These are phyloP conservation scores for Tragelaphus eurycerus DNA, from an alignment of 2,797 vertebrate genomes.

Conservation along the genomic window DNA sequence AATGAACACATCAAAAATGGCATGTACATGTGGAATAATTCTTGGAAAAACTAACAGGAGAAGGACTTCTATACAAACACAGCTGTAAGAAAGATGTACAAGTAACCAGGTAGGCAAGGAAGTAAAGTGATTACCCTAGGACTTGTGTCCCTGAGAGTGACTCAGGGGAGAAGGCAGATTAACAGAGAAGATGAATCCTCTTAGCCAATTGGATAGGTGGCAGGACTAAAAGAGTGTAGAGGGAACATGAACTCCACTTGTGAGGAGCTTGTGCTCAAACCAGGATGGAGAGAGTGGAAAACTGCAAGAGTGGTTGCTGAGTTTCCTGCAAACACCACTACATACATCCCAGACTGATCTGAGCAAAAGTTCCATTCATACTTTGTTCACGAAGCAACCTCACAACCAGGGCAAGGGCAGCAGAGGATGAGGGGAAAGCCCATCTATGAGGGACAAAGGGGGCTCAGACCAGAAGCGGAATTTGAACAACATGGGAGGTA, in stretches of 20 bases:
- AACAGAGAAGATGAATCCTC: background rate
- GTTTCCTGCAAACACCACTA: background rate
- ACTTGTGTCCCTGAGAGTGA: background rate
- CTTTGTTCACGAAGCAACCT: background rate
- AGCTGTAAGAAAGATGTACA: background rate
- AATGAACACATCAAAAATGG: background rate
- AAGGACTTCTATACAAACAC: background rate
- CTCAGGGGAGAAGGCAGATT: background rate
- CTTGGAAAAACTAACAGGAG: background rate
- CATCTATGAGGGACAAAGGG: background rate
- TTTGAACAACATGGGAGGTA: background rate
- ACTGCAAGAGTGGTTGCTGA: background rate
- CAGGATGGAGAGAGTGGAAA: background rate
- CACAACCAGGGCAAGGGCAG: background rate
- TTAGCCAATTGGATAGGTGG: background rate
- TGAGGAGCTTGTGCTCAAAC: background rate
- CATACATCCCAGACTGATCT: background rate
- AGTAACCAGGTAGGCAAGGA: background rate
- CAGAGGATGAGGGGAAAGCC: background rate
- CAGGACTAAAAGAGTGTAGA: background rate
- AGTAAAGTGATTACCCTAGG: background rate
- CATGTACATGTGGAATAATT: background rate
- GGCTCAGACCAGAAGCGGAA: background rate
- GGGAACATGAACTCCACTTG: background rate
- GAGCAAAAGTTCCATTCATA: background rate